Percentiles rank a stretch among this genome's conserved stretches.
phyloP scores from a whole-genome alignment of 2,113 vertebrate genomes.

The Nerophis ophidion region DNA sequence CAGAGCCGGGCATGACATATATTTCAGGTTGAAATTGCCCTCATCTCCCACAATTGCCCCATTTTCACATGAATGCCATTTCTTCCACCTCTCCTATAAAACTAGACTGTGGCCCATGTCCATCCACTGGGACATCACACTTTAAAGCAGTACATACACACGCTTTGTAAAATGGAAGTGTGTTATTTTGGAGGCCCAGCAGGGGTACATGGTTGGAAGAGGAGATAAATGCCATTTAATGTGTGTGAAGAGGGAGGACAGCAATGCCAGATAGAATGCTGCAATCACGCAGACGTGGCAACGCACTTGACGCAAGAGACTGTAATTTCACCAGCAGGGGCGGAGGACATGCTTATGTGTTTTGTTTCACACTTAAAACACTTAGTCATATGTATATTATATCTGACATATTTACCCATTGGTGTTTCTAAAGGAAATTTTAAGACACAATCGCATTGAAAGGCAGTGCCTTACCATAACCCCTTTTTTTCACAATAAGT shows the following conservation, averaged over 20 bases:
- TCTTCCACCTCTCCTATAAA: constrained; percentile 20
- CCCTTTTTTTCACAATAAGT: neutral
- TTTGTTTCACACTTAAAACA: no score
- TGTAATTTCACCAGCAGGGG: neutral
- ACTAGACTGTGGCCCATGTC: constrained; percentile 3
- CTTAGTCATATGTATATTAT: neutral
- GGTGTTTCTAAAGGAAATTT: neutral
- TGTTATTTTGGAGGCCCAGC: constrained; percentile 50
- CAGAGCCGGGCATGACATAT: no score
- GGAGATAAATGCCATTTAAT: constrained; percentile 17
- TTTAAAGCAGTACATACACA: neutral
- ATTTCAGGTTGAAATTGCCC: constrained; percentile 28
- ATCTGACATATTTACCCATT: neutral
- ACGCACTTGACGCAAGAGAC: neutral
- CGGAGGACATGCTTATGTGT: neutral
- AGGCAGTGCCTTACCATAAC: no score
- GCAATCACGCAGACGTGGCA: neutral
- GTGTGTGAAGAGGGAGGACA: neutral
- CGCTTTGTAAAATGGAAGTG: constrained; percentile 15
- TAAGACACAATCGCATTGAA: neutral
- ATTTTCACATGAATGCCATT: constrained; percentile 28
- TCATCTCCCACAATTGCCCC: constrained; percentile 23
- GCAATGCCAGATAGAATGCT: constrained; percentile 9
- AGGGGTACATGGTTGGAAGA: constrained; percentile 36
- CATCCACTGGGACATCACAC: constrained; percentile 16